phyloP scores from a whole-genome alignment of 2,797 vertebrate genomes.

The Anguilla pacifica region DNA sequence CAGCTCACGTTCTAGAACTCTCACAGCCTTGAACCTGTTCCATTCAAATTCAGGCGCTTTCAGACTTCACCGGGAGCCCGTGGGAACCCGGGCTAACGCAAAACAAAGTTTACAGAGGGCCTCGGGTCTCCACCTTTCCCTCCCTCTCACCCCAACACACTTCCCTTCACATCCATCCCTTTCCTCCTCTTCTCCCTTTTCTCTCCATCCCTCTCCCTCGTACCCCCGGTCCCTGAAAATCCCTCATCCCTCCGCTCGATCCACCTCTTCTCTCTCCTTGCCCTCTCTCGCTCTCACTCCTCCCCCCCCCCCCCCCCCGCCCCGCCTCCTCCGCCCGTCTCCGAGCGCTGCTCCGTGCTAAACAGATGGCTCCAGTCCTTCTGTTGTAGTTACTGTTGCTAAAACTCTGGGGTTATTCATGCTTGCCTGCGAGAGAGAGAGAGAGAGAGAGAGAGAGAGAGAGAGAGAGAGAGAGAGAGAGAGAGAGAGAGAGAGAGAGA shows the following conservation, averaged over 20 bases:
- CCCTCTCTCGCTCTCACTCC: neutral
- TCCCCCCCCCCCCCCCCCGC: too few relatives aligned
- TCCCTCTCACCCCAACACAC: neutral
- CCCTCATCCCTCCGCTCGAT: neutral
- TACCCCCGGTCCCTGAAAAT: too few relatives aligned
- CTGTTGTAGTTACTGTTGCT: constrained; percentile 80
- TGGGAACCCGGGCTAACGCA: too few relatives aligned
- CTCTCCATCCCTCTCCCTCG: constrained; percentile 22
- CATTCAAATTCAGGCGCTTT: too few relatives aligned
- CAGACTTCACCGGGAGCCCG: too few relatives aligned
- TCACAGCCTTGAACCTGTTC: too few relatives aligned
- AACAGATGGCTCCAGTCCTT: constrained; percentile 63
- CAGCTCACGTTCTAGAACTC: too few relatives aligned
- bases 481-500: too few relatives aligned
- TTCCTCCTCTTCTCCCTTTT: constrained; percentile 29
- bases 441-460: too few relatives aligned
- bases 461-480: too few relatives aligned
- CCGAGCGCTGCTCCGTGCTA: constrained; percentile 55
- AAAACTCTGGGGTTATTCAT: constrained; percentile 71
- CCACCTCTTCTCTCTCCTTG: neutral
- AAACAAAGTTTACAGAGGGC: too few relatives aligned
- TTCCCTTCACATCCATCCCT: neutral
- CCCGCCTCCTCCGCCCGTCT: constrained; percentile 32
- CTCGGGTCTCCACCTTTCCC: neutral
- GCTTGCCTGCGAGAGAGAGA: constrained; percentile 44